These are phyloP conservation scores for Drosophila neonasuta DNA, from an alignment of 2,888 invertebrate species.

Conservation along the genomic window DNA sequence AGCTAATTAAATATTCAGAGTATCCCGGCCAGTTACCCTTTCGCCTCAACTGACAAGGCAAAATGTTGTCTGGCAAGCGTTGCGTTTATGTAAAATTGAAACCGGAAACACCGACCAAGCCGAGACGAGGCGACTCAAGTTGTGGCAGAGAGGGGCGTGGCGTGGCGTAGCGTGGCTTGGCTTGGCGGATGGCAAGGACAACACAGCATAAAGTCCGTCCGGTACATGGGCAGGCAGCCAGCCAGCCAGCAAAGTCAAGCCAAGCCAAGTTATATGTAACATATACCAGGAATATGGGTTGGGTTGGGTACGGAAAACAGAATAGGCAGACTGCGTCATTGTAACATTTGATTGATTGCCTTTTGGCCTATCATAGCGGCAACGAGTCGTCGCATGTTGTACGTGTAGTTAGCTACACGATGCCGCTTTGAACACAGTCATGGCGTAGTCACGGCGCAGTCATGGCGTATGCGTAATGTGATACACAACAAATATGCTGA, in stretches of 20 bases:
- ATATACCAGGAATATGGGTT: neutral
- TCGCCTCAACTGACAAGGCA: conserved; percentile 40
- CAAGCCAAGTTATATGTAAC: neutral
- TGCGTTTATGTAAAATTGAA: conserved; percentile 67
- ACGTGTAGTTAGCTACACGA: conserved; percentile 40
- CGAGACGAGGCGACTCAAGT: conserved; percentile 1
- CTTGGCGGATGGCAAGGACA: conserved; percentile 4
- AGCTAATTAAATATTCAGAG: neutral
- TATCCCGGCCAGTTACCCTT: neutral
- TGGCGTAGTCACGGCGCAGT: conserved; percentile 25
- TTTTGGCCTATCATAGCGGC: conserved; percentile 45
- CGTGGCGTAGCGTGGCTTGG: neutral
- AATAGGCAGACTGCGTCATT: conserved; percentile 52
- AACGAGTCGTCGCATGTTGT: conserved; percentile 23
- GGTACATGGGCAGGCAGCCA: conserved; percentile 14
- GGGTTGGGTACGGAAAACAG: neutral
- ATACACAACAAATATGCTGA: conserved; percentile 63
- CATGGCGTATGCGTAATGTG: conserved; percentile 65
- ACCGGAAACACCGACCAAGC: conserved; percentile 53
- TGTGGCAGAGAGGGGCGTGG: neutral
- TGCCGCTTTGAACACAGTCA: conserved; percentile 22
- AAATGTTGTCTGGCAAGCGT: conserved; percentile 48
- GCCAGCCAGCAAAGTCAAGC: neutral
- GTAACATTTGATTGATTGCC: conserved; percentile 72
- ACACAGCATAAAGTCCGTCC: conserved; percentile 20